Evolutionary conservation across 1,140 invertebrate genomes (phyloP), one percentile per base, ranked within the genome.

Genomic region (Anastrepha ludens): DNA sequence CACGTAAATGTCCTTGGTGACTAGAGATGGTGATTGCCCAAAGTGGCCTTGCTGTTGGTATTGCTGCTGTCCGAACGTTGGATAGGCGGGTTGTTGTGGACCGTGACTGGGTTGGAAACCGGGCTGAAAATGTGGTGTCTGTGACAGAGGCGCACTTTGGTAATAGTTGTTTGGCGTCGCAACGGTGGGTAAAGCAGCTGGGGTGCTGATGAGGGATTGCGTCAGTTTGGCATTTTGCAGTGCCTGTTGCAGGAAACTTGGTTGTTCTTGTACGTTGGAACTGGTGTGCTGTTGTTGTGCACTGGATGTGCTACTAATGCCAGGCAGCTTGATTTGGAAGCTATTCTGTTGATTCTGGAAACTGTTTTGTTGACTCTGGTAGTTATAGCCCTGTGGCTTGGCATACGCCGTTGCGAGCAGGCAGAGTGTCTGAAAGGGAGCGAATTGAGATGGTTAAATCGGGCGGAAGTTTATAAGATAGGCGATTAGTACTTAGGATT

Each of bases 1-100:
- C 60, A 93, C 91, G 88, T 92, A 93, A 55, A 93, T 92, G 50
- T 93, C 91, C 87, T 93, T 93, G n/a, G 91, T 93, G 62, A 93
- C 89, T 17, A 89, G 86, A 85, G 55, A 85, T 87, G 20, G 85
- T 85, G 17, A 65, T 87, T 3, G 81, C 20, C 47, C 59, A 1
- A 15, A 59, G 4, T 41, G 11, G 85, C 87, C 85, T 86, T 87
- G 88, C 15, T 88, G 87, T 17, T 88, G 87, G 11, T 67, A 86
- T n/a, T 88, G 89, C 60, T 88, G 87, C 20, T 67, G 20, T 50
- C 81, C 39, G 88, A 86, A 15, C 59, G 89, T 59, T 7, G 59
- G 87, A 2, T 60, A 55, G 78, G 88, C 62, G 64, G 85, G 87
- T 41, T 65, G 86, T 13, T 88, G 90, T 5, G 78, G 88, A 6